Evolutionary conservation across 2,113 vertebrate genomes (phyloP).

Genomic region (Semnornis frantzii): DNA sequence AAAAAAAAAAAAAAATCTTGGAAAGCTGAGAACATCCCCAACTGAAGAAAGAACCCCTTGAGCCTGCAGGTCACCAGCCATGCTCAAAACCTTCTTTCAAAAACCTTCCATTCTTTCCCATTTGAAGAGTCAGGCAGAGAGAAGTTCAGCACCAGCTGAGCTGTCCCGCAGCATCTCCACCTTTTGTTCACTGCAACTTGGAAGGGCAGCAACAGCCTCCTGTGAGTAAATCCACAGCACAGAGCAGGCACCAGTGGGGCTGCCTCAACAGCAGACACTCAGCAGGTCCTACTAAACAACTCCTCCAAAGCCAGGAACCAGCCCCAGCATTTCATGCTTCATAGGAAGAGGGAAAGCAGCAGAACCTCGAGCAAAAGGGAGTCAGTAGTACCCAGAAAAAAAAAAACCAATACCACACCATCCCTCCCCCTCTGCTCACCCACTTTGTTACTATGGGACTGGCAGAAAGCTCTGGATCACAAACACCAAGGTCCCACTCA

Average conservation of each 20-base stretch:
- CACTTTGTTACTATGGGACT: constrained; percentile 53
- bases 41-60: background rate
- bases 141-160: background rate
- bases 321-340: background rate
- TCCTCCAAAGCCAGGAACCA: background rate
- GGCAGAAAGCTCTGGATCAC: constrained; percentile 24
- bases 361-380: constrained; percentile 2
- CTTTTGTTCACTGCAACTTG: background rate
- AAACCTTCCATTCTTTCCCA: background rate
- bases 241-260: background rate
- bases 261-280: background rate
- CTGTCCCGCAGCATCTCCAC: background rate
- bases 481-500: constrained; percentile 39
- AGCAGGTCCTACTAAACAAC: background rate
- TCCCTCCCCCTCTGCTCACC: constrained; percentile 33
- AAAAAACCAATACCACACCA: background rate
- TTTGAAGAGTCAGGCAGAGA: background rate
- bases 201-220: background rate
- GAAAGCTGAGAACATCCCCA: background rate
- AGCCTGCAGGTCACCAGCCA: background rate
- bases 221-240: background rate
- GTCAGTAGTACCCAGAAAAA: background rate
- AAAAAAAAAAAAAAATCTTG: background rate
- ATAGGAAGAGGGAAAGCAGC: background rate
- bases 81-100: background rate